Evolutionary conservation across 2,888 invertebrate species (phyloP), one percentile per base, ranked within the genome.

Genomic region (Aleiodes leptofemur): DNA sequence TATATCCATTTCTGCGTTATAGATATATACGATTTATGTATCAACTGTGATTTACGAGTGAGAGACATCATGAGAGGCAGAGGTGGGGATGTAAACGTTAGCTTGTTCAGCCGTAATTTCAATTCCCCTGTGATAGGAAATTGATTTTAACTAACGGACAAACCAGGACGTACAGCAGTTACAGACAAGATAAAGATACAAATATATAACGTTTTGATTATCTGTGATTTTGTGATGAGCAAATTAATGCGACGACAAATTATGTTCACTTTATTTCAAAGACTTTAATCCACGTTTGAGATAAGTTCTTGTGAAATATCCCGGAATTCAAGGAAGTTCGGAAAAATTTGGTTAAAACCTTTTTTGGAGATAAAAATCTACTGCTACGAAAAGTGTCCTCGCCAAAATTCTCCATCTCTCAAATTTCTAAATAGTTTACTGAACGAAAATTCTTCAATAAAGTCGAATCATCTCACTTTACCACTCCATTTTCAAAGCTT

Each of bases 31-130:
- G 68, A 68, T 68, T 68, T 68, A 68, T 68, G 68, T 51, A 68
- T 68, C 31, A 53, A 53, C 43, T 68, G 29, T 68, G 29, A 68
- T 68, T 68, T 68, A 68, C 53, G 68, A 68, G 68, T 53, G 51
- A 50, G 68, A n/a, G 68, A 29, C 64, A 23, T 16, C 43, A 16
- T 43, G 56, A 23, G 56, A 11, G 56, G 2, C 9, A 11, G n/a
- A 23, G 11, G 64, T 64, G 43, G 48, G 64, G 64, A 48, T 43
- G 7, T 43, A 48, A 23, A 64, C 43, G 48, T 64, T 64, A 48
- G 64, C 64, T 64, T 43, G 64, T 64, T 64, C 64, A 43, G 64
- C 64, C 48, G 64, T 64, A 64, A 64, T 68, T 68, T 68, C 51
- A 68, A 68, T 64, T 64, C 64, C 68, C 50, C 29, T 51, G 51